These are phyloP conservation scores for Sminthurinus aureus DNA, from an alignment of 2,888 invertebrate genomes.

Conservation along the genomic window DNA sequence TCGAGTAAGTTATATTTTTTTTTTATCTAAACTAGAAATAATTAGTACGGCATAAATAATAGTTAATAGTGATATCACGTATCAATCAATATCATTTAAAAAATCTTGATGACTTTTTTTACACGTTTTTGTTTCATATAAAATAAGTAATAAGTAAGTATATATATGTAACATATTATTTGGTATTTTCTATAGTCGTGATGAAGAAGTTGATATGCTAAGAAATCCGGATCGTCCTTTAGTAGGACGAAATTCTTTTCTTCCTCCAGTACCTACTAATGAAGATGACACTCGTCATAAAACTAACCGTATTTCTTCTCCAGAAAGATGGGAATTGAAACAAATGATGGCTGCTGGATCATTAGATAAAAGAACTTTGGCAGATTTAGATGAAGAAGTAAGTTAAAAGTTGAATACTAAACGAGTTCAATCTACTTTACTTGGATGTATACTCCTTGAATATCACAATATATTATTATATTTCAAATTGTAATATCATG, in stretches of 20 bases:
- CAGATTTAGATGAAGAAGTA: constrained; percentile 93
- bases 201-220: constrained; percentile 52
- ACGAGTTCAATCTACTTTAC: too few relatives aligned
- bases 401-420: neutral
- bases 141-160: neutral
- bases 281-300: constrained; percentile 82
- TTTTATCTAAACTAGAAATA: too few relatives aligned
- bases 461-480: too few relatives aligned
- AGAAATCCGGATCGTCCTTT: constrained; percentile 92
- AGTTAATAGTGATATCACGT: too few relatives aligned
- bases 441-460: too few relatives aligned
- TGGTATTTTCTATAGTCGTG: constrained; percentile 24
- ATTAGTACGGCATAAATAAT: too few relatives aligned
- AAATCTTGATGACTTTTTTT: too few relatives aligned
- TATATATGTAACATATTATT: constrained; percentile 3
- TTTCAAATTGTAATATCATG: too few relatives aligned
- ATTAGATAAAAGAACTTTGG: constrained; percentile 90
- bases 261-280: constrained; percentile 69
- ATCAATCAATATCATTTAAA: too few relatives aligned
- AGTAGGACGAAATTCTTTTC: constrained; percentile 62
- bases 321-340: constrained; percentile 70
- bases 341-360: constrained; percentile 91
- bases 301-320: constrained; percentile 91
- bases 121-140: too few relatives aligned
- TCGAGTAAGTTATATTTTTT: constrained; percentile 15